Evolutionary conservation across 2,113 vertebrate species (phyloP).

Genomic region (Cyprinus carpio): DNA sequence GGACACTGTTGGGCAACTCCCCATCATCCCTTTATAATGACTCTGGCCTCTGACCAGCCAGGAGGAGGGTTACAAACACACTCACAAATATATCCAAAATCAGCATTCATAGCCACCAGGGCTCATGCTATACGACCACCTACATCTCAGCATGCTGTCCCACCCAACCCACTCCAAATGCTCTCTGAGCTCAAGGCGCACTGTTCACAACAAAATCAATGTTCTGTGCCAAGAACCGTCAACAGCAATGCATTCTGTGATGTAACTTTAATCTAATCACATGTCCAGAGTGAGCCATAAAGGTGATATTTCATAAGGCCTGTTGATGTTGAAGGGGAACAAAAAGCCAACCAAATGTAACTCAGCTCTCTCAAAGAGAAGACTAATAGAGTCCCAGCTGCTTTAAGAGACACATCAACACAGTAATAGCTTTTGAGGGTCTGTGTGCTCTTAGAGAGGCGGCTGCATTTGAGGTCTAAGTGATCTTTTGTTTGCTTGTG

Average conservation of each 20-base stretch:
- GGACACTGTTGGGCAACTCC: background rate
- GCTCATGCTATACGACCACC: conserved; percentile 23
- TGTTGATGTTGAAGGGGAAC: background rate
- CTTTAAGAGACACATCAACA: conserved; percentile 31
- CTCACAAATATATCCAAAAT: conserved; percentile 11
- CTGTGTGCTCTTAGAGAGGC: conserved; percentile 52
- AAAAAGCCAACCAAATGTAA: background rate
- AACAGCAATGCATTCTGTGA: conserved; percentile 25
- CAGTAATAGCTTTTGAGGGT: conserved; percentile 48
- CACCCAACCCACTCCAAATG: conserved; percentile 12
- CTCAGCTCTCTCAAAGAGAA: background rate
- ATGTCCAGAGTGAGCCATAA: conserved; percentile 25
- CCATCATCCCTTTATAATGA: conserved; percentile 30
- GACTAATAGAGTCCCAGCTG: background rate
- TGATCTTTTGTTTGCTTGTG: conserved; percentile 58
- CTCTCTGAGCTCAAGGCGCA: background rate
- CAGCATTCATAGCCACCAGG: background rate
- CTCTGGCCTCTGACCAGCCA: conserved; percentile 33
- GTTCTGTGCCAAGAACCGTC: background rate
- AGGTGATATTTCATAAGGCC: conserved; percentile 15
- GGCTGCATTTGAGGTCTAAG: conserved; percentile 40
- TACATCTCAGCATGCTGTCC: conserved; percentile 1
- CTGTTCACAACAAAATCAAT: background rate
- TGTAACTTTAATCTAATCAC: conserved; percentile 22
- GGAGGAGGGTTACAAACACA: conserved; percentile 23